A percentile compares a stretch with the other conserved stretches of the same genome.
These are phyloP conservation scores for Hylia prasina DNA, from an alignment of 2,113 vertebrate genomes.

Conservation along the genomic window DNA sequence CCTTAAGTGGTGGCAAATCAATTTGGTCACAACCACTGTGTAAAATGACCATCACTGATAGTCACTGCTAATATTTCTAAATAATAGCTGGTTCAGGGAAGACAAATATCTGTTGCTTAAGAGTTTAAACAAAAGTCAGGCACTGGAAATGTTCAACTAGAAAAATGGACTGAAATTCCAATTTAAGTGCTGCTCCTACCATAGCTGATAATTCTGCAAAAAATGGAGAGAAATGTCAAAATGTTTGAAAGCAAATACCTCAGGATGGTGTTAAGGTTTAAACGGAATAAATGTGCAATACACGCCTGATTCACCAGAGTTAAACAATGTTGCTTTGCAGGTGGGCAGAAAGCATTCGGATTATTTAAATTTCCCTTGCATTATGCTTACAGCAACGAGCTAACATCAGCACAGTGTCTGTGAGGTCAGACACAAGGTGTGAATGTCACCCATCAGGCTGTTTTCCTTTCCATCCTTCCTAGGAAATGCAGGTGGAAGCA, in stretches of 20 bases:
- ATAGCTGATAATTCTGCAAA: background rate
- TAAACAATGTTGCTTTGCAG: background rate
- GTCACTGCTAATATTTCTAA: background rate
- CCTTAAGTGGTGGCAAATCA: background rate
- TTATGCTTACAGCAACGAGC: background rate
- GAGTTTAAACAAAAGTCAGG: background rate
- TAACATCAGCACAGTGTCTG: background rate
- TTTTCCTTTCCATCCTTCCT: background rate
- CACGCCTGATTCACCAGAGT: background rate
- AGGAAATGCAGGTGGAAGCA: background rate
- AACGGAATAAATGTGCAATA: background rate
- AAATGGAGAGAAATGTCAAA: background rate
- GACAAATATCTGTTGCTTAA: background rate
- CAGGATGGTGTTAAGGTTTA: background rate
- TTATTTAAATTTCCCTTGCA: background rate
- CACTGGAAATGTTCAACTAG: background rate
- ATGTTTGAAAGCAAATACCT: background rate
- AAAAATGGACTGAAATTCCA: background rate
- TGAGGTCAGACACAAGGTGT: background rate
- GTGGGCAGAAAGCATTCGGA: background rate
- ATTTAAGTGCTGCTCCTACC: background rate
- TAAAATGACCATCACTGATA: background rate
- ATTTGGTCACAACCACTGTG: background rate
- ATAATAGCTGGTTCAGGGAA: background rate
- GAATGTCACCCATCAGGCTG: background rate